Base-by-base conservation (phyloP, 2,888 invertebrate species). In the Tenthredo livida region DNA sequence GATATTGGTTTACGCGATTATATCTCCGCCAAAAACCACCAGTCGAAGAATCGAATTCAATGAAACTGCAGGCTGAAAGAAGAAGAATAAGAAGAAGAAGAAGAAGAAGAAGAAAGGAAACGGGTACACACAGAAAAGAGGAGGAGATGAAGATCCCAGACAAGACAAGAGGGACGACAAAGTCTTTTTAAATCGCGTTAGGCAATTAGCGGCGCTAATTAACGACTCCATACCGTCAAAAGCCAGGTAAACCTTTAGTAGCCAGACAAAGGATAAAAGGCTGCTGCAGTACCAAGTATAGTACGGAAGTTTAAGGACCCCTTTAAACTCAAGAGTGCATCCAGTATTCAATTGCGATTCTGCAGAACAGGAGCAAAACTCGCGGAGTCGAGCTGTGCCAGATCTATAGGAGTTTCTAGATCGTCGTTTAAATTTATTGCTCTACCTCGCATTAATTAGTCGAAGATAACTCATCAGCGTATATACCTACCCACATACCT, bases 371-470 rank as follows among this genome's bases (percentile, higher is more conserved):
- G n/a, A n/a, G 10, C 12, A 43, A 73, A 21, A 21, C 15, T n/a
- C 3, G 9, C 21, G 25, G 9, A 73, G n/a, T n/a, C n/a, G 73
- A 43, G 43, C 43, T 47, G 43, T 25, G n/a, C n/a, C n/a, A n/a
- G 21, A 73, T 6, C 43, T 43, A 21, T 43, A 7, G 10, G 4
- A 73, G 43, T 43, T 73, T 29, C 73, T 73, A 25, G 25, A 73
- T 47, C 73, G 12, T 1, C 17, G 54, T 33, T 54, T n/a, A 6
- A n/a, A 67, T 33, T 67, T 67, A 54, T 77, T 33, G n/a, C 50
- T n/a, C n/a, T 54, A 88, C 88, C 85, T 89, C 91, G 90, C 91
- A 91, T 92, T 92, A 92, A 92, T 92, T 92, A 92, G 91, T 90
- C 89, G 90, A 88, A 88, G 91, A 92, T 91, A 91, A 89, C 89